Base-by-base conservation (phyloP, 2,113 vertebrate species). In the Paradisaea rubra region DNA sequence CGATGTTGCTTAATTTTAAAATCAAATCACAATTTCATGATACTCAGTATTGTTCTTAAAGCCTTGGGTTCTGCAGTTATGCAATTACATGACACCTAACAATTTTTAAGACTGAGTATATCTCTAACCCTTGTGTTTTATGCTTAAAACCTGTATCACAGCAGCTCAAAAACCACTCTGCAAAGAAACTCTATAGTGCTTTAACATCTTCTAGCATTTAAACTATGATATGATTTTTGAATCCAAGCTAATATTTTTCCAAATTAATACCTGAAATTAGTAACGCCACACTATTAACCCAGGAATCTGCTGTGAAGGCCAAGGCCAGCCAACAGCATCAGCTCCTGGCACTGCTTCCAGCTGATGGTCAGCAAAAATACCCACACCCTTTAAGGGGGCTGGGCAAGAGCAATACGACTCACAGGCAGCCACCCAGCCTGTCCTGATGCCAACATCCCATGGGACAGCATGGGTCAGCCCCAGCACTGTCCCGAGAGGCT, bases 21-120 rank as follows among this genome's bases (percentile, higher is more conserved):
- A 94, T 72, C 49, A 92, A 89, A 89, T 80, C 81, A 82, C 61
- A 89, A 54, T 77, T 57, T 80, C 59, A 47, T 28, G 27, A 88
- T 82, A 42, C 20, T 79, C 30, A 25, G 54, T 28, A 42, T 20
- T 81, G 56, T 64, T 92, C 78, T 76, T 73, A 42, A 85, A 87
- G 81, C 30, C 45, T 52, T 37, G 15, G 63, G 42, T 85, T 86
- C 66, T 54, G 59, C 37, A 77, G 69, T 82, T 85, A 89, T 22
- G 22, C 85, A 89, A 86, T 77, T 92, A 89, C n/a, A 82, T 41
- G 50, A 35, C 69, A 93, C 37, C 56, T 73, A 50, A 66, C 7
- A 27, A 59, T 79, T 77, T 79, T 79, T 63, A 85, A 82, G 59
- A 42, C 53, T 66, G 65, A 81, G 50, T 83, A 5, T 47, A 68